Conservation (phyloP, 2,113 vertebrate species). For the Cyanoderma ruficeps region DNA sequence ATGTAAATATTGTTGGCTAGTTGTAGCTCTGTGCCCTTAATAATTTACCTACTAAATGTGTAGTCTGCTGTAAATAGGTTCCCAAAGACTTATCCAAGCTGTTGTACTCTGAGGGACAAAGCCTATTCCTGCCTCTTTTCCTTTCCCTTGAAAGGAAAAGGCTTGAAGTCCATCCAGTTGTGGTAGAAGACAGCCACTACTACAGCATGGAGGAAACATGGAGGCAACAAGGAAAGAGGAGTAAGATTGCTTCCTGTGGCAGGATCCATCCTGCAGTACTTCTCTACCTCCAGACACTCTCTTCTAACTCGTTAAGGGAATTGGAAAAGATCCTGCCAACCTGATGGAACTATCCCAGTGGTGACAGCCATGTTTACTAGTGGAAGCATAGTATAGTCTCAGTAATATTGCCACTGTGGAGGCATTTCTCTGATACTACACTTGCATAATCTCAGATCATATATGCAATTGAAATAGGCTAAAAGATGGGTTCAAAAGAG, state of each 20-base stretch:
- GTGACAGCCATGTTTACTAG: fast-evolving
- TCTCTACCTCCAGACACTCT: not conserved
- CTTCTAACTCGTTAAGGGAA: not conserved
- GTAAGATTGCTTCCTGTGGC: not conserved
- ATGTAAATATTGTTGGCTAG: fast-evolving
- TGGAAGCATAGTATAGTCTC: not conserved
- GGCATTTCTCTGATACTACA: not conserved
- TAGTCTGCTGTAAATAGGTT: not conserved
- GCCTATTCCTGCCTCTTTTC: not conserved
- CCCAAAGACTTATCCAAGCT: not conserved
- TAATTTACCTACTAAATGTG: not conserved
- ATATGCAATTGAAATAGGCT: not conserved
- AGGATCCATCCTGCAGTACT: not conserved
- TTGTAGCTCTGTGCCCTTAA: not conserved
- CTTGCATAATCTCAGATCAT: not conserved
- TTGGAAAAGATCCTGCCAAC: not conserved
- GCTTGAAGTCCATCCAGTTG: not conserved
- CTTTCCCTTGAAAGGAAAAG: no score
- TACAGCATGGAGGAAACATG: not conserved
- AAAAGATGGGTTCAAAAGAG: not conserved
- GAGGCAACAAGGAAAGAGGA: not conserved
- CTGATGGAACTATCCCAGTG: not conserved
- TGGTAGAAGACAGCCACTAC: not conserved
- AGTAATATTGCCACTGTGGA: not conserved
- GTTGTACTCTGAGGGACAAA: not conserved